Evolutionary conservation across 2,797 vertebrate genomes (phyloP).

Genomic region (Tympanoctomys barrerae): DNA sequence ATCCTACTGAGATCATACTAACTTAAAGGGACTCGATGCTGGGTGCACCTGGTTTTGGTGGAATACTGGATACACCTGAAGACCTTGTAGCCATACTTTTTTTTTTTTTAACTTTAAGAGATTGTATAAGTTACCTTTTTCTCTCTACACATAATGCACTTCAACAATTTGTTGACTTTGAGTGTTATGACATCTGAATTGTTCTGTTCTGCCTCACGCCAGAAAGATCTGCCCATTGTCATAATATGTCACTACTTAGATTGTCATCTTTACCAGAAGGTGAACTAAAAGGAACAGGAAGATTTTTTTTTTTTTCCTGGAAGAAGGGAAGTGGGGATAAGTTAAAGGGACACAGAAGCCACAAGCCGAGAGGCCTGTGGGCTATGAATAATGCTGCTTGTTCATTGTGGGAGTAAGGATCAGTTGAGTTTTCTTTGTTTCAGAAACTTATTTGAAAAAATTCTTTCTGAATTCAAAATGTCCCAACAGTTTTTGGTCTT

Average conservation of each 20-base stretch:
- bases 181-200: background rate
- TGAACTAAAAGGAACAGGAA: slow-evolving; percentile 33
- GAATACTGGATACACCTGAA: background rate
- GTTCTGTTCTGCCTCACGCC: background rate
- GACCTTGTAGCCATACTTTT: background rate
- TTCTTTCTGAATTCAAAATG: background rate
- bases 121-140: background rate
- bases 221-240: slow-evolving; percentile 32
- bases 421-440: background rate
- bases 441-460: slow-evolving; percentile 15
- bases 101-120: background rate
- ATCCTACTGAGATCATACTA: background rate
- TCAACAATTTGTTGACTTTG: slow-evolving; percentile 21
- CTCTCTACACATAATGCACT: background rate
- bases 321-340: background rate
- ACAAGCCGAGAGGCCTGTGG: background rate
- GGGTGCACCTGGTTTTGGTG: background rate
- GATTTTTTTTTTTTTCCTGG: slow-evolving; percentile 19
- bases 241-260: background rate
- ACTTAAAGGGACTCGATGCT: background rate
- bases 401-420: background rate
- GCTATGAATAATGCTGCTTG: background rate
- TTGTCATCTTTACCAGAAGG: slow-evolving; percentile 15
- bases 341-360: background rate
- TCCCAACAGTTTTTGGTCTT: background rate